Evolutionary conservation across 2,113 vertebrate genomes (phyloP).

Genomic region (Pachyramphus minor): DNA sequence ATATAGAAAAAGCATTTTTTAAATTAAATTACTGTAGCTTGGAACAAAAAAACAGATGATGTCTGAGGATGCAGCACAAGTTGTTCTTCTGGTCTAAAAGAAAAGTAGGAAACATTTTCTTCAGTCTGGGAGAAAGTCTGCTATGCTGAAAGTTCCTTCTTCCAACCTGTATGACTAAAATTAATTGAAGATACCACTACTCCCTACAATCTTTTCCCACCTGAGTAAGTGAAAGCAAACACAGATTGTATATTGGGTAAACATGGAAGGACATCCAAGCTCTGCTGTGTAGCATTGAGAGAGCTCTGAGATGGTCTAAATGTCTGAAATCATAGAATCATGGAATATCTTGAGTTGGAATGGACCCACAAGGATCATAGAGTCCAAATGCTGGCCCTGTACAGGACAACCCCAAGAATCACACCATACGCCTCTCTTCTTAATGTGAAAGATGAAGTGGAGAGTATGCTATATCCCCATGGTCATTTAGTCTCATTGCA

Average conservation of each 20-base stretch:
- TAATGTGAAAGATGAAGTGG: not conserved
- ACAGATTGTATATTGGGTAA: fast-evolving
- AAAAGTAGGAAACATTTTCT: not conserved
- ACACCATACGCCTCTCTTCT: not conserved
- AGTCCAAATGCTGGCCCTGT: not conserved
- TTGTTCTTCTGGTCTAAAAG: not conserved
- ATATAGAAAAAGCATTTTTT: not conserved
- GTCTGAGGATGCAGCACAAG: not conserved
- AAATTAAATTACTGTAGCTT: not conserved
- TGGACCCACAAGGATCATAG: not conserved
- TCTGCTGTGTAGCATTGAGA: not conserved
- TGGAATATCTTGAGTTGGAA: not conserved
- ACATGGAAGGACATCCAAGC: not conserved
- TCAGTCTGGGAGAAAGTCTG: not conserved
- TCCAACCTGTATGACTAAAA: not conserved
- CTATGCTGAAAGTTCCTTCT: not conserved
- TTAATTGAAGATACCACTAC: not conserved
- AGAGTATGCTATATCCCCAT: not conserved
- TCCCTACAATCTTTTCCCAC: not conserved
- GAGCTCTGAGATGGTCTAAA: not conserved
- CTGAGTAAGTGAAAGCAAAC: not conserved
- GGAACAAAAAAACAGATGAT: fast-evolving
- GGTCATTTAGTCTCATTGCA: not conserved
- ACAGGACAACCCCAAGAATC: not conserved
- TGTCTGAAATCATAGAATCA: not conserved